Evolutionary conservation across 2,888 invertebrate species (phyloP).

Genomic region (Archaeoteleia sp.): DNA sequence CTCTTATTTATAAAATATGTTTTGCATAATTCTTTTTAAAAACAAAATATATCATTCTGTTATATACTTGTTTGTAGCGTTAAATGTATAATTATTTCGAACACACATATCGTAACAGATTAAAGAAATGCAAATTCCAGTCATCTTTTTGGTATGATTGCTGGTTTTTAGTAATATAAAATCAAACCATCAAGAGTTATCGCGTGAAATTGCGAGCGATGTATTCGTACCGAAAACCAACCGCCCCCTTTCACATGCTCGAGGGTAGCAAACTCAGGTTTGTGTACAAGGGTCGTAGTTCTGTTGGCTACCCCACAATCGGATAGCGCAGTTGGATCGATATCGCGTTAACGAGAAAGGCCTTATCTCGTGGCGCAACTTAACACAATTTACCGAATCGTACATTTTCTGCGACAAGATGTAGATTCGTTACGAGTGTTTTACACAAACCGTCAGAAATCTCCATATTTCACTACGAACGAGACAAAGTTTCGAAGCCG

Average conservation of each 20-base stretch:
- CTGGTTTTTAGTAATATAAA: too few relatives aligned
- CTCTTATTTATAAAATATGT: too few relatives aligned
- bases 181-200: too few relatives aligned
- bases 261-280: slow-evolving; percentile 30
- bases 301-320: slow-evolving; percentile 56
- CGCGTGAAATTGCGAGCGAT: background rate
- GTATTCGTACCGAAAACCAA: slow-evolving; percentile 16
- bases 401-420: slow-evolving; percentile 10
- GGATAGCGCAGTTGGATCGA: slow-evolving; percentile 61
- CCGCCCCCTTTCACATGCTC: slow-evolving; percentile 17
- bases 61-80: too few relatives aligned
- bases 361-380: slow-evolving; percentile 51
- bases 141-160: too few relatives aligned
- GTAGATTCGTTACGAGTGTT: slow-evolving; percentile 6
- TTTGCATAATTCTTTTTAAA: too few relatives aligned
- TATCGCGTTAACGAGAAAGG: slow-evolving; percentile 61
- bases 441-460: background rate
- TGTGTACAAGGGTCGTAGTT: slow-evolving; percentile 53
- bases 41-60: too few relatives aligned
- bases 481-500: too few relatives aligned
- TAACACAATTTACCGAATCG: slow-evolving; percentile 31
- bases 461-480: background rate
- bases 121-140: too few relatives aligned
- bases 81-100: too few relatives aligned
- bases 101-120: too few relatives aligned